Evolutionary conservation across 2,888 invertebrate species (phyloP).

Genomic region (Cryptus viduatorius): DNA sequence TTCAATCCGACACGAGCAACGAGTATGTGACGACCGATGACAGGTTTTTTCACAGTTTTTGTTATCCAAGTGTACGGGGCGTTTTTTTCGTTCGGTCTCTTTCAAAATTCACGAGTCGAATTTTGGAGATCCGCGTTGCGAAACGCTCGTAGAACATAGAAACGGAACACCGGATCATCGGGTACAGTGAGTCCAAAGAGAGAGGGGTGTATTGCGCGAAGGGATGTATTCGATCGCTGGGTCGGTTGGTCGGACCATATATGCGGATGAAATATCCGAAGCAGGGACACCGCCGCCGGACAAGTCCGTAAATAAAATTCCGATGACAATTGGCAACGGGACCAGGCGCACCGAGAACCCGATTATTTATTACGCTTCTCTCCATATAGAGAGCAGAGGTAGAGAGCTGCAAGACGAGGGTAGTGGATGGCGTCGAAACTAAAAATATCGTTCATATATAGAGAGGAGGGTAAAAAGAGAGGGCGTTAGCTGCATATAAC

Average conservation of each 20-base stretch:
- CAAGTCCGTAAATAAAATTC: slow-evolving; percentile 71
- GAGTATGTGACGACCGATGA: slow-evolving; percentile 50
- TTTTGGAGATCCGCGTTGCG: slow-evolving; percentile 61
- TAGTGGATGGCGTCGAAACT: slow-evolving; percentile 28
- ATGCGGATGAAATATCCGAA: slow-evolving; percentile 41
- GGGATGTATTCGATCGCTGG: slow-evolving; percentile 43
- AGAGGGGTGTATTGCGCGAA: neutral
- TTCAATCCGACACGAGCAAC: slow-evolving; percentile 32
- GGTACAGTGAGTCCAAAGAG: neutral
- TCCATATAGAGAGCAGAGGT: slow-evolving; percentile 1
- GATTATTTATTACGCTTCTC: slow-evolving; percentile 66
- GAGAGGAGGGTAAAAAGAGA: slow-evolving; percentile 30
- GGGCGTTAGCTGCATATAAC: slow-evolving; percentile 26
- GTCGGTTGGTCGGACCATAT: neutral
- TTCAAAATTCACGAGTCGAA: slow-evolving; percentile 52
- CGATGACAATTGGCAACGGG: slow-evolving; percentile 68
- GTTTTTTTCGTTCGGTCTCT: slow-evolving; percentile 43
- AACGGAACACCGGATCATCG: slow-evolving; percentile 20
- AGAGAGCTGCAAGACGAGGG: neutral
- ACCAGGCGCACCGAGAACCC: slow-evolving; percentile 30
- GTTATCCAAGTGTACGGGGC: slow-evolving; percentile 15
- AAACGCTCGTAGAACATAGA: slow-evolving; percentile 53
- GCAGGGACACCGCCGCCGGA: slow-evolving; percentile 48
- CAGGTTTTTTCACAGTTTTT: slow-evolving; percentile 32
- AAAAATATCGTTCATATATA: slow-evolving; percentile 50